Percentiles rank a stretch among this genome's conserved stretches.
Conservation (phyloP, 2,797 vertebrate genomes). For the Danionella dracula region DNA sequence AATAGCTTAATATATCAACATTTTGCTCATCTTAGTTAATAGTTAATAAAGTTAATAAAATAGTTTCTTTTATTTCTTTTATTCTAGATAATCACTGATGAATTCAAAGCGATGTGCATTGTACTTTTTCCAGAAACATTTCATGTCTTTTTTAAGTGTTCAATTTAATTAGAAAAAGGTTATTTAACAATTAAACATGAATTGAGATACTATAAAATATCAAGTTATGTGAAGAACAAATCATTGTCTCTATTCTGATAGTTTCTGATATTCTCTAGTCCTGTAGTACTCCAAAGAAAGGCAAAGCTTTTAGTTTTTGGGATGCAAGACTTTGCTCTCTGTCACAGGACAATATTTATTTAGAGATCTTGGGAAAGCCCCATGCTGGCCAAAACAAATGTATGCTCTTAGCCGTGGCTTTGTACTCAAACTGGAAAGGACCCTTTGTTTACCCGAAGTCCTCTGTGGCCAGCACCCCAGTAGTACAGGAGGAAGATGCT, state of each 20-base stretch:
- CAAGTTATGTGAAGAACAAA: too few species aligned
- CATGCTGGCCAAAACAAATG: slow-evolving; percentile 54
- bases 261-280: not conserved
- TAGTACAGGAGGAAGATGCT: slow-evolving; percentile 63
- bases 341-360: slow-evolving; percentile 65
- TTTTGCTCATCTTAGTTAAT: too few species aligned
- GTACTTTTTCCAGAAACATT: too few species aligned
- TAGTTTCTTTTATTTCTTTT: too few species aligned
- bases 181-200: not conserved
- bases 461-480: slow-evolving; percentile 61
- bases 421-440: slow-evolving; percentile 64
- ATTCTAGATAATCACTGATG: too few species aligned
- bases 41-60: too few species aligned
- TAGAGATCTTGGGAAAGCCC: slow-evolving; percentile 60
- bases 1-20: too few species aligned
- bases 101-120: too few species aligned
- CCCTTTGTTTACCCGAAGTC: slow-evolving; percentile 59
- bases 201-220: too few species aligned
- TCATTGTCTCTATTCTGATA: not conserved
- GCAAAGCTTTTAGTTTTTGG: slow-evolving; percentile 49
- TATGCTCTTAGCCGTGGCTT: slow-evolving; percentile 55
- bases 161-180: not conserved
- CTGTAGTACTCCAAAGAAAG: slow-evolving; percentile 42
- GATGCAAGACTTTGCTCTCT: slow-evolving; percentile 54
- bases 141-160: not conserved